Base-by-base conservation (phyloP, 2,888 invertebrate genomes). In the Parthenolecanium corni region DNA sequence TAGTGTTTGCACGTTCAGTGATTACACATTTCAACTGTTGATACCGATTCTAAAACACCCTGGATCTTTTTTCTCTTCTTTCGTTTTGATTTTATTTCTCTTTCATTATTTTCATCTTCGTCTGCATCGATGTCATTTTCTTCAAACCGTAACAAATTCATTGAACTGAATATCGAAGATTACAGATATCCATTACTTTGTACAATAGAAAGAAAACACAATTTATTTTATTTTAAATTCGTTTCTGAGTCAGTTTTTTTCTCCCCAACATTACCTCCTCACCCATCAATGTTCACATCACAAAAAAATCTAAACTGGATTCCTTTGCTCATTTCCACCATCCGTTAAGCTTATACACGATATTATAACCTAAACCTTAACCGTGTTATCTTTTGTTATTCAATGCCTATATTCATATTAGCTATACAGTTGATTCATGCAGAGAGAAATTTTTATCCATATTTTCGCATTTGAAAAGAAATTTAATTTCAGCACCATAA, bases 1-100 rank as follows among this genome's bases (percentile, higher is more conserved):
- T 56, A 56, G 42, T 56, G 56, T 56, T 56, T 56, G 56, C 56
- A 56, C 56, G 56, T 56, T 56, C 56, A 56, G 44, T 56, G 56
- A 56, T 56, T 56, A 56, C 56, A 56, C 46, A 52, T 52, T 52
- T 52, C 52, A 31, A 42, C 44, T 42, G 18, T 14, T 16, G 46
- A 46, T 25, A 56, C 56, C 56, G 44, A 46, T 46, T 56, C 56
- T 40, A 42, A n/a, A 44, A 40, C 54, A 46, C 46, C 56, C 44
- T 44, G 40, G 56, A n/a, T 56, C n/a, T 31, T 31, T 52, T 56
- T 56, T 46, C 14, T 42, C 14, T 42, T 16, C 31, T 31, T 31
- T 31, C 31, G 4, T 31, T 31, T 31, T 31, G 31, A 44, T 44
- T 44, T 44, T 44, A 40, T n/a, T 44, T 44, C 6, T 44, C 6